phyloP scores from a whole-genome alignment of 1,140 invertebrate species.

The Subanguina moxae region DNA sequence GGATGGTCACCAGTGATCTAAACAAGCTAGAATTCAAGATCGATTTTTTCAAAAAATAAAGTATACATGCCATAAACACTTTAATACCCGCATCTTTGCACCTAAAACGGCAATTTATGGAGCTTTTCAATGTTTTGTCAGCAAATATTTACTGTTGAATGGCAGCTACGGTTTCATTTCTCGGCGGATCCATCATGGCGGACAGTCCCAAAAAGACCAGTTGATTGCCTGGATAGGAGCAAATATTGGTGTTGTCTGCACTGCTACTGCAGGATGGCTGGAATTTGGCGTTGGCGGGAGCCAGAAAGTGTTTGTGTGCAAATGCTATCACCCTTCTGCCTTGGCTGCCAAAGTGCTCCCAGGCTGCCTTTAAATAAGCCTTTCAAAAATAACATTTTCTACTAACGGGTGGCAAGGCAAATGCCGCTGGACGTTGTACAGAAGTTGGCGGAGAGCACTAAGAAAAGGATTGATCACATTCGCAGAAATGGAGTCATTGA shows the following conservation, averaged over 20 bases:
- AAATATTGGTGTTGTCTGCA: conserved; percentile 6
- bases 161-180: conserved; percentile 47
- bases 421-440: too few species aligned
- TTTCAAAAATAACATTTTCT: too few species aligned
- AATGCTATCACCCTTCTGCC: conserved; percentile 54
- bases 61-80: conserved; percentile 35
- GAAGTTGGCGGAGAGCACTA: too few species aligned
- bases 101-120: too few species aligned
- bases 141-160: conserved; percentile 44
- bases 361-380: too few species aligned
- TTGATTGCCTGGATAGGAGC: conserved; percentile 22
- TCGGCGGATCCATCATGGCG: conserved; percentile 50
- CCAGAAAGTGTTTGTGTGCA: conserved; percentile 46
- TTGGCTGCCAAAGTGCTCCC: conserved; percentile 48
- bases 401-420: too few species aligned
- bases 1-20: conserved; percentile 43
- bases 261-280: not conserved
- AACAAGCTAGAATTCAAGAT: too few species aligned
- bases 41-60: conserved; percentile 20
- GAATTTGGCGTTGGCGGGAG: conserved; percentile 36
- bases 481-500: too few species aligned
- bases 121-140: conserved; percentile 14
- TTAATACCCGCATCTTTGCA: conserved; percentile 37
- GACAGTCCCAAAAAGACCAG: conserved; percentile 51
- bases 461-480: too few species aligned